Evolutionary conservation across 37 sponge, comb jelly and placozoan species (phyloP), one percentile per base, ranked within the genome.

Genomic region (Hormiphora californensis): DNA sequence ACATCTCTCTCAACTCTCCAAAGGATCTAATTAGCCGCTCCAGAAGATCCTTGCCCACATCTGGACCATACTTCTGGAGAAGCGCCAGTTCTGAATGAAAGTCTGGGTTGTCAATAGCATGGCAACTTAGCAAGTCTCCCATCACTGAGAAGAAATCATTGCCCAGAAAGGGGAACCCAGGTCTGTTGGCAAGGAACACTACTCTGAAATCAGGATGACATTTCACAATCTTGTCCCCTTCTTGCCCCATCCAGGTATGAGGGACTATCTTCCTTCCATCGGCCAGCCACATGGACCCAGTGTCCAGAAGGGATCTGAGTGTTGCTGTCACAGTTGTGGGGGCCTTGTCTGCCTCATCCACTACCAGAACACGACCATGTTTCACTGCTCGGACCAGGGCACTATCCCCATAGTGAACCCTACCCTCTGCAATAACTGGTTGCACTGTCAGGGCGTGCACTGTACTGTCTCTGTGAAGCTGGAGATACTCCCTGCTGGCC

Each of bases 311-410:
- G 53, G 91, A 90, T 57, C 91, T 91, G 40, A 95, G 91, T 21
- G 93, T 89, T 55, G 91, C 90, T 12, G 95, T 92, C 27, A 95
- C 95, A 78, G 92, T 92, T 11, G 92, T 92, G 32, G 95, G 95
- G 27, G 95, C 95, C 85, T 95, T 95, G 85, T 95, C 95, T 27
- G 93, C 95, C 54, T 95, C 95, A 73, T 95, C 95, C 23, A 95
- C 92, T 28, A 95, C 92, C 46, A 95, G 89, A 27, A 93, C 92
- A 39, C 86, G 88, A 0, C 93, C 93, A 33, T 88, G 61, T 85
- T 86, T 86, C 51, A 93, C 90, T 5, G 95, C 95, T 25, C 89
- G 86, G 12, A 94, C 95, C 86, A 94, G 88, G 31, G 95, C 93
- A 86, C 93, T 92, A 85, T 94, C 95, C 63, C 85, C 89, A 40